phyloP scores from a whole-genome alignment of 92 coral and sea anemone species.

The Pocillopora grandis region DNA sequence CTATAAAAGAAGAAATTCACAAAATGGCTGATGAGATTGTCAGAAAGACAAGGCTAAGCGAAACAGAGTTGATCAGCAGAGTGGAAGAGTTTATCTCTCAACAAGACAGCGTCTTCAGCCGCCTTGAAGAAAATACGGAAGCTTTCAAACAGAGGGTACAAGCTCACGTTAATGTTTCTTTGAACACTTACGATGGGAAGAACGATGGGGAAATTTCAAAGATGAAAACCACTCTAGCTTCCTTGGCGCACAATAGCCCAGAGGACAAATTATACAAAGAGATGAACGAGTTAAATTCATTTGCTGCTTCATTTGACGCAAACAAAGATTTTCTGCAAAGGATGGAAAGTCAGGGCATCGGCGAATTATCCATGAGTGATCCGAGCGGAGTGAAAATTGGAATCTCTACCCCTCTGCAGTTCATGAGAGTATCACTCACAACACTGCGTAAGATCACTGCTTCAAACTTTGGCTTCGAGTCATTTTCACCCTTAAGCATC shows the following conservation, averaged over 20 bases:
- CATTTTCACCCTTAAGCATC: slow-evolving; percentile 80
- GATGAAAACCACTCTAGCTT: slow-evolving; percentile 14
- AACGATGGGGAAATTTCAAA: slow-evolving; percentile 29
- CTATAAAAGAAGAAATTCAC: slow-evolving; percentile 64
- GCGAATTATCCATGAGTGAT: slow-evolving; percentile 49
- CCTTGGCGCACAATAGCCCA: slow-evolving; percentile 7
- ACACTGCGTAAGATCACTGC: slow-evolving; percentile 47
- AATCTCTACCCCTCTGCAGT: slow-evolving; percentile 19
- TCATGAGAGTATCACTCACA: slow-evolving; percentile 28
- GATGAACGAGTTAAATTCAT: slow-evolving; percentile 57
- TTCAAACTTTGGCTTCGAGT: slow-evolving; percentile 64
- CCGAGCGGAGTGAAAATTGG: slow-evolving; percentile 33
- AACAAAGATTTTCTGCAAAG: slow-evolving; percentile 60
- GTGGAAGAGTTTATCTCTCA: slow-evolving; percentile 60
- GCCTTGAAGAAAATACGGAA: slow-evolving; percentile 21
- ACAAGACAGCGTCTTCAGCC: slow-evolving; percentile 47
- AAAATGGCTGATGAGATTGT: slow-evolving; percentile 63
- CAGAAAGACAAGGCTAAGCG: slow-evolving; percentile 53
- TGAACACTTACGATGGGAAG: slow-evolving; percentile 9
- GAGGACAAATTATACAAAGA: slow-evolving; percentile 63
- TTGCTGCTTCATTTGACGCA: slow-evolving; percentile 64
- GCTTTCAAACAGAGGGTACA: slow-evolving; percentile 34
- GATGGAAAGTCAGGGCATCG: slow-evolving; percentile 63
- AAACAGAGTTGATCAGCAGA: slow-evolving; percentile 47
- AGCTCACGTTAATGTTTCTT: slow-evolving; percentile 11